Evolutionary conservation across 2,888 invertebrate genomes (phyloP).

Genomic region (Trichogramma dendrolimi): DNA sequence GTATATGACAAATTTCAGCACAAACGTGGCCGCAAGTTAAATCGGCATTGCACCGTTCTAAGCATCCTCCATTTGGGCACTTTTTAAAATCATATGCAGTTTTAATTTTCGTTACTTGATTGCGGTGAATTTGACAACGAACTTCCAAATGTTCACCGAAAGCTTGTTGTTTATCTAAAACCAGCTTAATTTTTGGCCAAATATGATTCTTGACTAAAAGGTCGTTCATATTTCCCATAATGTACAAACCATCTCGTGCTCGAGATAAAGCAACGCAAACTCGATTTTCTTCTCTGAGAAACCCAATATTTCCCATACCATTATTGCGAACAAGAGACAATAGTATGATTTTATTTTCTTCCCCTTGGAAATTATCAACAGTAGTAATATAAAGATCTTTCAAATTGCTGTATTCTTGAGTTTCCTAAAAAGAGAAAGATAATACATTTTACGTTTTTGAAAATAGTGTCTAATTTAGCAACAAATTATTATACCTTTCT

Average conservation of each 20-base stretch:
- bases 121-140: neutral
- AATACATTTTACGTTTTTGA: neutral
- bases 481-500: too few species aligned
- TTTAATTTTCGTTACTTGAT: neutral
- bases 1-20: slow-evolving; percentile 5
- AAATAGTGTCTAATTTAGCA: neutral
- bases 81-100: slow-evolving; percentile 1
- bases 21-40: slow-evolving; percentile 12
- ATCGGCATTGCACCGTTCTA: neutral
- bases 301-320: slow-evolving; percentile 1
- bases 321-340: slow-evolving; percentile 3
- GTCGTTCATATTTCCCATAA: slow-evolving; percentile 5
- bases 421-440: neutral
- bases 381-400: neutral
- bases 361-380: slow-evolving; percentile 1
- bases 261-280: slow-evolving; percentile 6
- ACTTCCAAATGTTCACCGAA: neutral
- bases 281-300: slow-evolving; percentile 7
- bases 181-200: neutral
- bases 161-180: neutral
- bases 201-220: neutral
- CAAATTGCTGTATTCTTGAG: too few species aligned
- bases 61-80: slow-evolving; percentile 14
- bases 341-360: slow-evolving; percentile 1
- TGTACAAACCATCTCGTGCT: slow-evolving; percentile 2